Conservation (phyloP, 30 jellyfish, hydroid and myxozoan species). For the Pelagia noctiluca region DNA sequence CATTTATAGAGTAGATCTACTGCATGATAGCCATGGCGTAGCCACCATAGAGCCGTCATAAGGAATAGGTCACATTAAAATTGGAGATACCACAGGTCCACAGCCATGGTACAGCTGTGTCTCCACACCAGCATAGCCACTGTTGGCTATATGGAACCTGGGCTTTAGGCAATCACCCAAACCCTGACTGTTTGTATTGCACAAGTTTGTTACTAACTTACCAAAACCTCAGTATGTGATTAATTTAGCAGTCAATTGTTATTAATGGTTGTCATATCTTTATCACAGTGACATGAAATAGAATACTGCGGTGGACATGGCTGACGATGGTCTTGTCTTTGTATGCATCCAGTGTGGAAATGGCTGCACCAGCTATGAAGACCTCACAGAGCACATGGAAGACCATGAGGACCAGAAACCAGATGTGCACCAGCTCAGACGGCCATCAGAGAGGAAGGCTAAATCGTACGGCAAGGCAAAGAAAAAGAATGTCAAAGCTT, state of each 20-base stretch:
- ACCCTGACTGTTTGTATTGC: too few species aligned
- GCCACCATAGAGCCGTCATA: too few species aligned
- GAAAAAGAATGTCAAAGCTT: slow-evolving; percentile 8
- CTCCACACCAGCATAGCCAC: too few species aligned
- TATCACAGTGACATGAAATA: neutral
- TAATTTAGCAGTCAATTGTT: too few species aligned
- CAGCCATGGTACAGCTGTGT: too few species aligned
- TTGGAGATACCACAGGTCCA: too few species aligned
- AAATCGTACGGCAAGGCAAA: slow-evolving; percentile 17
- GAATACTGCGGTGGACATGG: slow-evolving; percentile 6
- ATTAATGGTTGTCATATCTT: neutral
- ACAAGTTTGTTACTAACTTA: too few species aligned
- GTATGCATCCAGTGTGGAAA: slow-evolving; percentile 76
- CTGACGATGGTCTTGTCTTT: slow-evolving; percentile 66
- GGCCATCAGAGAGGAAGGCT: slow-evolving; percentile 27
- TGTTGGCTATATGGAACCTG: too few species aligned
- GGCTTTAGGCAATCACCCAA: too few species aligned
- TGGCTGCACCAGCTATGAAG: slow-evolving; percentile 76
- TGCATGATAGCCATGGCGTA: too few species aligned
- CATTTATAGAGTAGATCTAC: slow-evolving; percentile 39
- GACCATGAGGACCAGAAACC: slow-evolving; percentile 78
- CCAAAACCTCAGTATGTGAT: too few species aligned
- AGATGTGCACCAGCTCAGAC: slow-evolving; percentile 70
- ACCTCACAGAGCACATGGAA: slow-evolving; percentile 72
- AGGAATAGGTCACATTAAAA: too few species aligned